Percentiles rank a stretch among this genome's conserved stretches.
Evolutionary conservation across 2,888 invertebrate genomes (phyloP).

Genomic region (Drosophila incognita): DNA sequence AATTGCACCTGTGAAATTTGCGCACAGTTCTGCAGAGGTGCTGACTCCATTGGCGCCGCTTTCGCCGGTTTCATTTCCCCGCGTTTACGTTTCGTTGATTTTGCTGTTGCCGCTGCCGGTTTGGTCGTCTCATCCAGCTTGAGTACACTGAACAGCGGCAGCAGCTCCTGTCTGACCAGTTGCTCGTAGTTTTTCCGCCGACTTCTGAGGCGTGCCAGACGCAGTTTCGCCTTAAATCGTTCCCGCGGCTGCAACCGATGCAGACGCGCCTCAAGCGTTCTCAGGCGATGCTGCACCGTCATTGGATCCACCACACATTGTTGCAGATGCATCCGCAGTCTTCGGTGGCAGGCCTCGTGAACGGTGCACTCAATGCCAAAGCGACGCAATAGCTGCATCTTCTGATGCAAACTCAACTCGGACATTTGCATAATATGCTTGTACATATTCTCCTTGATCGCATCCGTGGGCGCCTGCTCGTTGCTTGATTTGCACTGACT

Average conservation of each 20-base stretch:
- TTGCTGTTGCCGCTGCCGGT: background rate
- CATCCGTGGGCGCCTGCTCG: conserved; percentile 37
- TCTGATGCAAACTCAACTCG: conserved; percentile 83
- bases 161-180: conserved; percentile 63
- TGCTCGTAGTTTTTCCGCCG: conserved; percentile 59
- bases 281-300: conserved; percentile 14
- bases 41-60: conserved; percentile 2
- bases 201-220: conserved; percentile 59
- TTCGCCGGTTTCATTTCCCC: background rate
- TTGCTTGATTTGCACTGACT: conserved; percentile 14
- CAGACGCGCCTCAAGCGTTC: conserved; percentile 56
- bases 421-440: conserved; percentile 77
- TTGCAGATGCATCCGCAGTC: conserved; percentile 66
- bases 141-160: conserved; percentile 75
- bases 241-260: conserved; percentile 66
- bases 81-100: conserved; percentile 18
- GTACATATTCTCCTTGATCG: conserved; percentile 44
- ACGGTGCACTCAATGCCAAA: conserved; percentile 78
- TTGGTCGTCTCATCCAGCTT: conserved; percentile 60
- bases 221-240: conserved; percentile 83
- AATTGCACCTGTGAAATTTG: conserved; percentile 82
- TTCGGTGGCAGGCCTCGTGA: conserved; percentile 53
- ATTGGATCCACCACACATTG: conserved; percentile 41
- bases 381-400: conserved; percentile 80
- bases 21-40: conserved; percentile 65